These are phyloP conservation scores for Paraescarpia echinospica DNA, from an alignment of 1,140 invertebrate genomes.

Conservation along the genomic window DNA sequence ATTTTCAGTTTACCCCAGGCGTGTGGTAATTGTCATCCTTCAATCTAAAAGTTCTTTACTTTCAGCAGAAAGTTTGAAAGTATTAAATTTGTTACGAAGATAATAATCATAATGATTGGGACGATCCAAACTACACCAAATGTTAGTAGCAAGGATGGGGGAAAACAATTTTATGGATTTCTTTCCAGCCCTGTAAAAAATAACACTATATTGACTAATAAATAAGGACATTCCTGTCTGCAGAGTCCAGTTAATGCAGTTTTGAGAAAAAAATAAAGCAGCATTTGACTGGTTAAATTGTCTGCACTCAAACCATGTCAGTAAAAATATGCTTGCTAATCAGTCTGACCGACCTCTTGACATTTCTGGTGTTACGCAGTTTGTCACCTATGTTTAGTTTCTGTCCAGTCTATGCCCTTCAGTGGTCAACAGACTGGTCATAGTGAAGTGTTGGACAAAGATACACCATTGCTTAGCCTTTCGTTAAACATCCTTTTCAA, in stretches of 20 bases:
- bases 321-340: too few relatives aligned
- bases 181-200: background rate
- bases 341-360: background rate
- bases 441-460: background rate
- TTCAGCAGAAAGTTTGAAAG: too few relatives aligned
- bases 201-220: background rate
- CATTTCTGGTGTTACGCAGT: background rate
- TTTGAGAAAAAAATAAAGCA: background rate
- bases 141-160: too few relatives aligned
- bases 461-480: background rate
- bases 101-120: too few relatives aligned
- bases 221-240: background rate
- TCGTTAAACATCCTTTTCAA: background rate
- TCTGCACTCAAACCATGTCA: background rate
- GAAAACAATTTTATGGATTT: too few relatives aligned
- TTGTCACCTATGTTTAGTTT: background rate
- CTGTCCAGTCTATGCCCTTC: background rate
- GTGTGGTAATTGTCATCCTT: background rate
- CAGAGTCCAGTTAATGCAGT: background rate
- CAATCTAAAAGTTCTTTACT: too few relatives aligned
- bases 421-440: background rate
- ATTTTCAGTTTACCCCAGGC: background rate
- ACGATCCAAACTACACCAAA: too few relatives aligned
- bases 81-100: too few relatives aligned
- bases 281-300: background rate